Base-by-base conservation (phyloP, 2,113 vertebrate genomes). In the Pipra filicauda region DNA sequence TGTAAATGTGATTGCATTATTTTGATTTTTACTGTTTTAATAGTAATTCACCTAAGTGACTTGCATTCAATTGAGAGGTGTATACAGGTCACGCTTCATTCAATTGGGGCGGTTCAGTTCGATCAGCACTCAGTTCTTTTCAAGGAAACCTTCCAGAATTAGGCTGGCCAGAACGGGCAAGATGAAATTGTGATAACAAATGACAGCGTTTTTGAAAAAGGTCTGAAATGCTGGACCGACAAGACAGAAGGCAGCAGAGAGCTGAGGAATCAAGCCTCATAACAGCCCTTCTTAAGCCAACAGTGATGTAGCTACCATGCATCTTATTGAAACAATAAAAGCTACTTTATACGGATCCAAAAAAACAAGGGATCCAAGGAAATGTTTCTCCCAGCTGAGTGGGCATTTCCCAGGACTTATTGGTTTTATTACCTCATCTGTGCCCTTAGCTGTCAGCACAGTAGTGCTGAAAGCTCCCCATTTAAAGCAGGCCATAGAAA, bases 351-450 rank as follows among this genome's bases (percentile, higher is more conserved):
- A 88, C 8, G 24, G 79, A 92, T 62, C 52, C 7, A 70, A 81
- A 77, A 87, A 93, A 78, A 0, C 46, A 91, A 82, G 37, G 26
- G 69, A 94, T 90, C 81, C 81, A 30, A 96, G 78, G 58, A 62
- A 95, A 87, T 55, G 74, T 94, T 84, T 87, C 86, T 94, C 52
- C 33, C 88, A 91, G 58, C 26, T 84, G 59, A 97, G 95, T 77
- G 31, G 85, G 82, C 48, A 41, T 96, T 97, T 95, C 82, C 59
- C 64, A 86, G 43, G 52, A 64, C 90, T 92, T 97, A 61, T 91
- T 93, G 75, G 80, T 93, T 97, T 95, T 95, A 93, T 97, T 96
- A 97, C 96, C 93, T 96, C 93, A 97, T 88, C 78, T 89, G 39
- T 62, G 57, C 65, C 87, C 90, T 86, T 55, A 93, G 88, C 79